These are phyloP conservation scores for Amphipoea oculea DNA, from an alignment of 2,888 invertebrate genomes.

Conservation along the genomic window DNA sequence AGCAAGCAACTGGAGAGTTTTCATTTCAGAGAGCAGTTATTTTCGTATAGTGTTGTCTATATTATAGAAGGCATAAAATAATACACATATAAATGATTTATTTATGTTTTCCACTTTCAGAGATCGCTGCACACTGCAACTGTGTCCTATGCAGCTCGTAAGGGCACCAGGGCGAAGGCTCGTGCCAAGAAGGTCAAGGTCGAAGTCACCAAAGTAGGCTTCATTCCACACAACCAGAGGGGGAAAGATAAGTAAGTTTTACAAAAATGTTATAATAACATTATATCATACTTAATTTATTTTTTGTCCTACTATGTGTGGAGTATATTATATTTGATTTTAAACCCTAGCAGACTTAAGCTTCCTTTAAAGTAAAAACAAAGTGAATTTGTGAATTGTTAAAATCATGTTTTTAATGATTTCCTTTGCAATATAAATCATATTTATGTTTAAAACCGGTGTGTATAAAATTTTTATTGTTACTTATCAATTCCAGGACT, in stretches of 20 bases:
- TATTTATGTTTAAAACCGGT: background rate
- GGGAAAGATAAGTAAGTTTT: slow-evolving; percentile 81
- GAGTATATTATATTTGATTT: background rate
- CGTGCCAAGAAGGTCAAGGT: slow-evolving; percentile 94
- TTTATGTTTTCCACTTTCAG: slow-evolving; percentile 65
- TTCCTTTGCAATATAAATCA: background rate
- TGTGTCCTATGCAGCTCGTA: slow-evolving; percentile 94
- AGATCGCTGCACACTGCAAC: slow-evolving; percentile 90
- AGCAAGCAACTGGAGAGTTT: background rate
- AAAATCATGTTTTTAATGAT: background rate
- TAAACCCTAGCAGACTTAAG: background rate
- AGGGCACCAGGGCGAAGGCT: slow-evolving; percentile 95
- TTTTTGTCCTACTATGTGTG: background rate
- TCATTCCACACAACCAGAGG: slow-evolving; percentile 93
- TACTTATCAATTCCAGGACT: slow-evolving; percentile 69
- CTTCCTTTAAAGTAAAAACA: background rate
- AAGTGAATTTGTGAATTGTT: background rate
- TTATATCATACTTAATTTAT: background rate
- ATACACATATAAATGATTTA: background rate
- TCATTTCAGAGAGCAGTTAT: background rate
- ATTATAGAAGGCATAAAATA: background rate
- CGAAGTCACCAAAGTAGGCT: slow-evolving; percentile 94
- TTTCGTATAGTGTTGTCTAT: background rate
- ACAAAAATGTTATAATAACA: background rate
- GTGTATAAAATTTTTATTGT: background rate